phyloP scores from a whole-genome alignment of 2,113 vertebrate species.

The Phoxinus phoxinus region DNA sequence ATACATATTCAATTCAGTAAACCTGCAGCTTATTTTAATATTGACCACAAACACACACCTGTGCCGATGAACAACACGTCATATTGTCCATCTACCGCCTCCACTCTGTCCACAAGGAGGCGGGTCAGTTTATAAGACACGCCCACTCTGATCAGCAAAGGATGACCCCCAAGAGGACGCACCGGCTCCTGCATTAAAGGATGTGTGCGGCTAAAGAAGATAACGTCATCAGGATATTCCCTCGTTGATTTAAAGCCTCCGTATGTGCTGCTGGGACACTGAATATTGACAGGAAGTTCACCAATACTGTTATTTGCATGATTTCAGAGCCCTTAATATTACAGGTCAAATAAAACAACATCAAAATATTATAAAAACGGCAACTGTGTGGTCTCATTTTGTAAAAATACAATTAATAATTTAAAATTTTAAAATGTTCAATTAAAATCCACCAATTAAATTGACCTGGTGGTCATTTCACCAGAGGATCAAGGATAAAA shows the following conservation, averaged over 20 bases:
- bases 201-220: constrained; percentile 84
- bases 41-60: constrained; percentile 61
- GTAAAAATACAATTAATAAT: too few species aligned
- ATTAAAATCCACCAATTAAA: too few species aligned
- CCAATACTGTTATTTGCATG: neutral
- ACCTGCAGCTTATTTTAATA: neutral
- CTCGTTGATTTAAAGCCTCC: constrained; percentile 80
- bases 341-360: too few species aligned
- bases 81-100: constrained; percentile 80
- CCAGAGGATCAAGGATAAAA: too few species aligned
- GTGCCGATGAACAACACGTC: constrained; percentile 82
- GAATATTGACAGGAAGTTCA: neutral
- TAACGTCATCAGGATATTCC: constrained; percentile 82
- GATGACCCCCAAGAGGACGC: constrained; percentile 74
- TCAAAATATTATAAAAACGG: too few species aligned
- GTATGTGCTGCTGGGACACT: constrained; percentile 84
- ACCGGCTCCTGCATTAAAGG: constrained; percentile 78
- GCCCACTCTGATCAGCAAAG: constrained; percentile 79
- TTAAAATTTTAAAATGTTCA: too few species aligned
- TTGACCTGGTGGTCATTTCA: too few species aligned
- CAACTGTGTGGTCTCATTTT: too few species aligned
- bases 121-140: constrained; percentile 80
- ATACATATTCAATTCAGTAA: neutral
- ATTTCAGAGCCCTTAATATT: too few species aligned
- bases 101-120: constrained; percentile 80